These are phyloP conservation scores for Hypocryptadius cinnamomeus DNA, from an alignment of 2,113 vertebrate species.

Conservation along the genomic window DNA sequence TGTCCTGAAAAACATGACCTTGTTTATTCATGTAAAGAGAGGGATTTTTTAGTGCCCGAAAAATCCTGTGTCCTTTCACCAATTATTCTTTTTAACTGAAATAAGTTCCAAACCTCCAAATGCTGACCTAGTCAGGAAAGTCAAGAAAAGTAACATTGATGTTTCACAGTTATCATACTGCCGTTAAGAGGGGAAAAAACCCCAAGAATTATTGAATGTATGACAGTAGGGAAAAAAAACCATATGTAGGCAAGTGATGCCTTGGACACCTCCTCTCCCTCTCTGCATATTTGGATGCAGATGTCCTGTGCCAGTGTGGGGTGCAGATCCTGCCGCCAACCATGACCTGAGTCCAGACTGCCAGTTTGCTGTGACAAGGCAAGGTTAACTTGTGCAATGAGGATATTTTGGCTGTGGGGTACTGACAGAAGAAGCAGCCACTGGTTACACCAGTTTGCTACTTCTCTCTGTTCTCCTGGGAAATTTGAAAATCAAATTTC, in stretches of 20 bases:
- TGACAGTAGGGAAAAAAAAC: not conserved
- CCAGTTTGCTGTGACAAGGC: not conserved
- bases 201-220: not conserved
- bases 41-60: not conserved
- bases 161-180: not conserved
- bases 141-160: not conserved
- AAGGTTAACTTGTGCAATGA: not conserved
- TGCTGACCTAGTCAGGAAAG: not conserved
- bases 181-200: rapidly evolving
- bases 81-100: not conserved
- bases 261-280: not conserved
- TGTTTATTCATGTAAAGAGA: not conserved
- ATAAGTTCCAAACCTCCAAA: not conserved
- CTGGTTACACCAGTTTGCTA: not conserved
- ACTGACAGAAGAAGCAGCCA: not conserved
- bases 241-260: rapidly evolving
- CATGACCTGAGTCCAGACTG: not conserved
- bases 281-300: not conserved
- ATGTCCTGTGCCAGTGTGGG: rapidly evolving
- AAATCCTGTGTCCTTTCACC: not conserved
- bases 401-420: not conserved
- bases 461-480: not conserved
- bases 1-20: not conserved
- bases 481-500: not conserved
- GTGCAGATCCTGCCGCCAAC: not conserved